phyloP scores from a whole-genome alignment of 2,797 vertebrate genomes.

The Pantherophis vulpinus region DNA sequence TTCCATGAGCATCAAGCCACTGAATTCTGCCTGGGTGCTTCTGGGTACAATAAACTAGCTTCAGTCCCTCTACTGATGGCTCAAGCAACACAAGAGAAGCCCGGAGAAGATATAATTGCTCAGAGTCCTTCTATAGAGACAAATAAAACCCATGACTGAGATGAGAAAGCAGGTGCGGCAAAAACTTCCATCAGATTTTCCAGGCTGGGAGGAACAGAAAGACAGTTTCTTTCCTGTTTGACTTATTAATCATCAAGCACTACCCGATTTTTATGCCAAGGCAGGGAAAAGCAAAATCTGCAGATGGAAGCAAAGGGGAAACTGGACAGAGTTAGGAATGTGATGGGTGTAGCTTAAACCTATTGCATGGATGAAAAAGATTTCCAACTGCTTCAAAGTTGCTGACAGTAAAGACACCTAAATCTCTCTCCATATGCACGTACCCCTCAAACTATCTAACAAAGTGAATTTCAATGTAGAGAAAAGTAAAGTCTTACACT shows the following conservation, averaged over 20 bases:
- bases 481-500: no score
- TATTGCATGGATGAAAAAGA: neutral
- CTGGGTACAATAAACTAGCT: neutral
- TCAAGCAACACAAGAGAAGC: slow-evolving; percentile 18
- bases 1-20: neutral
- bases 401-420: neutral
- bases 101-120: slow-evolving; percentile 36
- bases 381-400: neutral
- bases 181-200: slow-evolving; percentile 13
- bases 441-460: neutral
- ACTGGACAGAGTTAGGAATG: neutral
- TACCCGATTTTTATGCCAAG: neutral
- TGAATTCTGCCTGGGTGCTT: neutral
- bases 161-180: slow-evolving; percentile 32
- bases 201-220: slow-evolving; percentile 13
- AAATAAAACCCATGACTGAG: slow-evolving; percentile 14
- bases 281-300: neutral
- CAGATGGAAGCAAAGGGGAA: slow-evolving; percentile 23
- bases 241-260: slow-evolving; percentile 17
- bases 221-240: neutral
- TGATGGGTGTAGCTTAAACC: slow-evolving; percentile 15
- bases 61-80: neutral
- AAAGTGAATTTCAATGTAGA: no score
- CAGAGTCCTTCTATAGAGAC: slow-evolving; percentile 34
- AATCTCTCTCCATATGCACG: neutral